Evolutionary conservation across 1,140 invertebrate genomes (phyloP).

Genomic region (Plectrocnemia conspersa): DNA sequence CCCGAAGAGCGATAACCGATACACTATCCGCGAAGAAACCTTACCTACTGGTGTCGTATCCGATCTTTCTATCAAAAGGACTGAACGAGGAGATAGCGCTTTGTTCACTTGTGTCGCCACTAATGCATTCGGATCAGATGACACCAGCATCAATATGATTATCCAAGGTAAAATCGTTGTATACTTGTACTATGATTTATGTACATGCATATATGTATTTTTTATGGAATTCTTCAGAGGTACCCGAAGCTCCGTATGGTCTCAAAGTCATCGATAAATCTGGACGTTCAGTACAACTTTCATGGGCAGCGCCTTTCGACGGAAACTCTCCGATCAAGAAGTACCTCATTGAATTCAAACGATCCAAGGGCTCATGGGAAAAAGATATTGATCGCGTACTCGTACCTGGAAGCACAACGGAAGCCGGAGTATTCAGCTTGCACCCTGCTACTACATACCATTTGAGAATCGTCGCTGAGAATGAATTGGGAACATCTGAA

Average conservation of each 20-base stretch:
- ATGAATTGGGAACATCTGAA: constrained; percentile 86
- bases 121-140: constrained; percentile 92
- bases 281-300: constrained; percentile 81
- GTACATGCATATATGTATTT: background rate
- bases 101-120: constrained; percentile 92
- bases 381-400: constrained; percentile 78
- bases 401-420: constrained; percentile 78
- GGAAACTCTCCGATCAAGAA: constrained; percentile 91
- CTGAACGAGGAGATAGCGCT: constrained; percentile 85
- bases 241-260: constrained; percentile 86
- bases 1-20: constrained; percentile 79
- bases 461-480: constrained; percentile 88
- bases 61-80: constrained; percentile 83
- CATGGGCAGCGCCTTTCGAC: constrained; percentile 90
- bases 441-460: constrained; percentile 90
- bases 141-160: constrained; percentile 92
- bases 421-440: constrained; percentile 83
- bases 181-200: background rate
- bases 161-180: constrained; percentile 68
- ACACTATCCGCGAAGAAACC: constrained; percentile 89
- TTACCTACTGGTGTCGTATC: constrained; percentile 80
- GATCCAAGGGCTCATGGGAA: constrained; percentile 80
- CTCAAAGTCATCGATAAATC: constrained; percentile 89
- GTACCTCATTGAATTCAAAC: constrained; percentile 91
- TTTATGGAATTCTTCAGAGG: constrained; percentile 59